Base-by-base conservation (phyloP, 1,140 invertebrate species). In the Yoshiicerus persimilis region DNA sequence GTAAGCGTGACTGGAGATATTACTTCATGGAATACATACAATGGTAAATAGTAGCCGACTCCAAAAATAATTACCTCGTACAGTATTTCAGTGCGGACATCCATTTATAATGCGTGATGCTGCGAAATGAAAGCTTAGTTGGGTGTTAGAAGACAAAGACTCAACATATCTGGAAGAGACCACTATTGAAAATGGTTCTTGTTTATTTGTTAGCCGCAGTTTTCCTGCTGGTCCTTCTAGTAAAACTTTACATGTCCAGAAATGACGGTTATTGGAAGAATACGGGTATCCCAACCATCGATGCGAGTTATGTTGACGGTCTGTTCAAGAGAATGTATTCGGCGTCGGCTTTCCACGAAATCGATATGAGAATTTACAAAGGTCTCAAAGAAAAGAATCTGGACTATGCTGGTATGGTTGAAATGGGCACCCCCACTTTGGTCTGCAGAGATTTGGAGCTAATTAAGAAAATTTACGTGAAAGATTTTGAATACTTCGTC, bases 401-500 rank as follows among this genome's bases (percentile, higher is more conserved):
- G 23, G 32, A 77, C 0, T 87, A 36, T 25, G 80, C 75, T 23
- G 87, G 87, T 0, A 25, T 66, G 0, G 62, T 87, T 13, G 89
- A 90, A 77, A 62, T 83, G 30, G 9, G 66, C 13, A 84, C 23
- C 2, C 92, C 92, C 0, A 87, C 86, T 8, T 47, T 92, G 8
- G 88, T 91, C 25, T 86, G 91, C 25, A 87, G 88, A n/a, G 92
- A 92, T 86, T 88, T 89, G 6, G 91, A 92, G n/a, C 87, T 92
- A 11, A 90, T 92, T 23, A 91, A 91, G 62, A 87, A 70, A 27
- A 90, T 92, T 27, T 87, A 90, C 32, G 87, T 92, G n/a, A 91
- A 91, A 87, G 91, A 92, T 84, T 92, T 92, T 86, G 90, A 92
- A 4, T 84, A 91, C 84, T 92, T 92, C 80, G 70, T 90, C 9